Evolutionary conservation across 2,113 vertebrate species (phyloP), one percentile per base, ranked within the genome.

Genomic region (Coreoperca whiteheadi): DNA sequence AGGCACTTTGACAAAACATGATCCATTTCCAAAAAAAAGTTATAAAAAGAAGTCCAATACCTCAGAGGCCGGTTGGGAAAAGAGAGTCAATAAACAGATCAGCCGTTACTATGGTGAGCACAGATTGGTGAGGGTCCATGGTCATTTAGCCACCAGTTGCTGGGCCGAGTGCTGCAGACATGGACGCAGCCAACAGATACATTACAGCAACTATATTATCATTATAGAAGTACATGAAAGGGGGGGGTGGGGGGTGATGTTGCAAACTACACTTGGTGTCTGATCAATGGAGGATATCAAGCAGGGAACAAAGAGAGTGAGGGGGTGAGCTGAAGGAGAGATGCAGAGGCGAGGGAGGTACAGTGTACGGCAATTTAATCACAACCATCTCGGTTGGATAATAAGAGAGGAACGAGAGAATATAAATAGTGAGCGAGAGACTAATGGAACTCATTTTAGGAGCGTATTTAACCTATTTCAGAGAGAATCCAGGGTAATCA

Each of bases 371-470:
- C 83, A 88, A 87, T 91, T 94, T 94, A 94, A 94, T 94, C 90
- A 85, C 85, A 76, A 71, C 82, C 82, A 92, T 93, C 90, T 88
- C 73, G 54, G 84, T 70, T 84, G 91, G 89, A 89, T 94, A 92
- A 94, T 92, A 90, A 87, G 86, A 85, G 71, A 83, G 70, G 41
- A 84, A 76, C 73, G 6, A 81, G 77, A 75, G 87, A 91, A 89
- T 93, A 92, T 87, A 94, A 93, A 94, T 94, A 91, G 88, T 84
- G 87, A 87, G 85, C 81, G 7, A 76, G 84, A 87, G 93, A 93
- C 84, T 92, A 94, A 95, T 94, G 94, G 89, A 81, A 85, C 88
- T 94, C 83, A 93, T 96, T 95, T 94, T 91, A 89, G 92, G 73
- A 64, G 81, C 87, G 87, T 83, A 86, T 94, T 95, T 94, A 94